phyloP scores from a whole-genome alignment of 2,797 vertebrate species.

The Ataeniobius toweri region DNA sequence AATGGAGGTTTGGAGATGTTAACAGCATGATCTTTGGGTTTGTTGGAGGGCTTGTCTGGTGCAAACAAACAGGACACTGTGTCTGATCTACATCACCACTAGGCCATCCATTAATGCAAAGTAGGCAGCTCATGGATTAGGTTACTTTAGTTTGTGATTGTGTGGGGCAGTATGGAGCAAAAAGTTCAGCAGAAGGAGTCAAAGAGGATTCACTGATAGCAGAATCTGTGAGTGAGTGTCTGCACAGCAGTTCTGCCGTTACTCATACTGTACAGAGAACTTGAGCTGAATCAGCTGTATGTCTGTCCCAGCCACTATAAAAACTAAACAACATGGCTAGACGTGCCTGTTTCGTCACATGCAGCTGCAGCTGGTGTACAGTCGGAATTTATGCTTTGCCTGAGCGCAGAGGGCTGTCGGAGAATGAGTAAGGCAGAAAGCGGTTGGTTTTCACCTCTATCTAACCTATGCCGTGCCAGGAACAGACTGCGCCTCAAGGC shows the following conservation, averaged over 20 bases:
- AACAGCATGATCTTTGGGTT: constrained; percentile 32
- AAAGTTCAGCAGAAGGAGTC: constrained; percentile 48
- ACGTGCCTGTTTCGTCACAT: constrained; percentile 43
- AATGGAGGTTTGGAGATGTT: constrained; percentile 17
- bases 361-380: constrained; percentile 53
- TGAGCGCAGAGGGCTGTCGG: not conserved
- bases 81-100: not conserved
- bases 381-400: constrained; percentile 52
- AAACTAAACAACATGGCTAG: constrained; percentile 50
- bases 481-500: constrained; percentile 41
- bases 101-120: constrained; percentile 5
- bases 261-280: constrained; percentile 55
- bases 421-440: constrained; percentile 56
- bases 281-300: constrained; percentile 63
- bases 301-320: constrained; percentile 50
- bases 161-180: not conserved
- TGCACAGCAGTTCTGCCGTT: constrained; percentile 35
- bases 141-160: not conserved
- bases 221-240: constrained; percentile 44
- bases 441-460: constrained; percentile 42
- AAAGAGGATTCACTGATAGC: constrained; percentile 31
- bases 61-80: constrained; percentile 7
- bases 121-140: not conserved
- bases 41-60: constrained; percentile 28
- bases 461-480: constrained; percentile 64